Percentiles rank a stretch among this genome's conserved stretches.
These are phyloP conservation scores for Sebastes itinus DNA, from an alignment of 2,797 vertebrate genomes.

Conservation along the genomic window DNA sequence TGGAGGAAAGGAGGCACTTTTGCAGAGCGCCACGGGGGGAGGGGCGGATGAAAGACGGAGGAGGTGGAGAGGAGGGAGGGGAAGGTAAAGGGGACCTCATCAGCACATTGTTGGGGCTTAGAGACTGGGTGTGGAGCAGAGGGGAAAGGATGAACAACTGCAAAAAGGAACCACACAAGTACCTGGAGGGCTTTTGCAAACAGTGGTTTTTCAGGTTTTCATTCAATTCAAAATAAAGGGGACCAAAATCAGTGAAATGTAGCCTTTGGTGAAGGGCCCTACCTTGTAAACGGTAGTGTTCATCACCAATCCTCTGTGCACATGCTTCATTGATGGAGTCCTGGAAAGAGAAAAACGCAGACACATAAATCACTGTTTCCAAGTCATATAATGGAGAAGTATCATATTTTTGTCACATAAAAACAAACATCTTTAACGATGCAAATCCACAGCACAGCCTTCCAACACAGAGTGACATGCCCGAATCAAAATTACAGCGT, in stretches of 20 bases:
- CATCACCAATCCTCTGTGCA: slow-evolving; percentile 87
- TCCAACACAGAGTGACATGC: slow-evolving; percentile 33
- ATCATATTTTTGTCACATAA: slow-evolving; percentile 55
- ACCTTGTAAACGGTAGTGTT: slow-evolving; percentile 97
- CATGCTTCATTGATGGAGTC: slow-evolving; percentile 88
- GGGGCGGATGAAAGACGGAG: slow-evolving; percentile 32
- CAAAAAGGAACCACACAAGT: slow-evolving; percentile 21
- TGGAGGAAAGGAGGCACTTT: slow-evolving; percentile 56
- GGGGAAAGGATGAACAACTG: slow-evolving; percentile 3
- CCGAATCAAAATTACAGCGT: slow-evolving; percentile 63
- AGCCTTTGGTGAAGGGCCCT: slow-evolving; percentile 33
- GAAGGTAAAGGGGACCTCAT: slow-evolving; percentile 54
- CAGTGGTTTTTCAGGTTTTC: background rate
- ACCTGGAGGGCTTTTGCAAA: background rate
- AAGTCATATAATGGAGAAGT: slow-evolving; percentile 20
- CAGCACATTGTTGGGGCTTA: slow-evolving; percentile 63
- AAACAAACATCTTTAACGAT: slow-evolving; percentile 63
- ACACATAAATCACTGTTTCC: slow-evolving; percentile 43
- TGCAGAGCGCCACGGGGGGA: slow-evolving; percentile 45
- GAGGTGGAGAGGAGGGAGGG: slow-evolving; percentile 27
- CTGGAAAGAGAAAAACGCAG: slow-evolving; percentile 72
- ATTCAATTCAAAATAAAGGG: background rate
- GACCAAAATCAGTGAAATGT: background rate
- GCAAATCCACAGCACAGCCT: slow-evolving; percentile 50
- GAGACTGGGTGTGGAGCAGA: slow-evolving; percentile 30